Evolutionary conservation across 2,888 invertebrate genomes (phyloP).

Genomic region (Eilema caniola): DNA sequence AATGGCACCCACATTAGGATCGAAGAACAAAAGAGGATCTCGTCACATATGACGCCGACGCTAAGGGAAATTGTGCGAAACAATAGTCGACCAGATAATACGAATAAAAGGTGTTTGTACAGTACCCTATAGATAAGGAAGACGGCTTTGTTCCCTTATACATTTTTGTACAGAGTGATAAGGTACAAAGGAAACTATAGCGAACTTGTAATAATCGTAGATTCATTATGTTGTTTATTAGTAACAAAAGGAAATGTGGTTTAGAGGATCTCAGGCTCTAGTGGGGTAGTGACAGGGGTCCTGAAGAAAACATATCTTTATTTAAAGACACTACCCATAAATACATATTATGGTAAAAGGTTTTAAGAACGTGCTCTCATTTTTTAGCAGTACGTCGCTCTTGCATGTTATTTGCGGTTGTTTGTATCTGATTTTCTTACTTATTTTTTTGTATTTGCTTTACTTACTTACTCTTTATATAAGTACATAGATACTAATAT

Average conservation of each 20-base stretch:
- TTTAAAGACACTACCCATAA: not conserved
- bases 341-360: not conserved
- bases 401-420: not conserved
- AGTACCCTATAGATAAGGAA: constrained; percentile 32
- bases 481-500: too few species aligned
- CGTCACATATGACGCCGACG: constrained; percentile 56
- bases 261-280: not conserved
- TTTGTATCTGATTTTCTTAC: not conserved
- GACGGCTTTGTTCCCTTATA: constrained; percentile 21
- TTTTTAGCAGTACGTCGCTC: not conserved
- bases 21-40: constrained; percentile 27
- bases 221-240: constrained; percentile 13
- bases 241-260: not conserved
- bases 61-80: constrained; percentile 65
- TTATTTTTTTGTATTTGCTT: not conserved
- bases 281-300: not conserved
- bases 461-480: too few species aligned
- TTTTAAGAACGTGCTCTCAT: not conserved
- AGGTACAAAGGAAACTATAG: constrained; percentile 25
- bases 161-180: constrained; percentile 31
- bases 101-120: constrained; percentile 60
- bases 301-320: not conserved
- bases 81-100: constrained; percentile 69
- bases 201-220: constrained; percentile 19
- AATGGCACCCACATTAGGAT: constrained; percentile 20